Base-by-base conservation (phyloP, 1,140 invertebrate species). In the Pseudomyrmex concolor region DNA sequence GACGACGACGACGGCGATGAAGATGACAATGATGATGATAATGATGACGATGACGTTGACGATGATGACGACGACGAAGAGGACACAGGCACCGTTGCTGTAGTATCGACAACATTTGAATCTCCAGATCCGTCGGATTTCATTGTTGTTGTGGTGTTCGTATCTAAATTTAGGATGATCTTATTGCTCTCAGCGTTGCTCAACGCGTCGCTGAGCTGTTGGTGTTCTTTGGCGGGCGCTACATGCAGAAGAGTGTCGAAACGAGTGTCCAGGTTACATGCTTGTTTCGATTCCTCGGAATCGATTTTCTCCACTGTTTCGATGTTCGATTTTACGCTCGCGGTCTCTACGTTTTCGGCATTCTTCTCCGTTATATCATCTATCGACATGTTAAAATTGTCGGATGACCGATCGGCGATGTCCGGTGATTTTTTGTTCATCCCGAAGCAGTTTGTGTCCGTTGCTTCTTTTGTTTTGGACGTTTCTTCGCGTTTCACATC, bases 121-220 rank as follows among this genome's bases (percentile, higher is more conserved):
- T 54, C 63, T 2, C 82, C 68, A 43, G 34, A 34, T 34, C 34
- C 34, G 5, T 94, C 93, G 5, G 92, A 77, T 71, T 93, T 94
- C 91, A 94, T 91, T 0, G 93, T 93, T 8, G 93, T 94, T 19
- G 93, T 94, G 1, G 92, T 94, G 48, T 94, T 93, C 0, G 93
- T 94, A 62, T 94, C 93, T 2, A 94, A 78, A 78, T 94, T 94
- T n/a, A 94, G 76, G 17, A 94, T 88, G 17, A 94, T 94, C 63
- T 94, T 94, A 57, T 92, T 92, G 66, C 73, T 92, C 22, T 93
- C 92, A 5, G 66, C 22, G 15, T 73, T 78, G 1, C 48, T 45
- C 25, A 87, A 59, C 1, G 70, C 84, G 7, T 90, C 86, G 2
- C 85, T 76, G 2, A 89, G 81, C 15, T 89, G 91, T 15, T 89